These are phyloP conservation scores for Lichenostomus cassidix DNA, from an alignment of 2,113 vertebrate genomes.

Conservation along the genomic window DNA sequence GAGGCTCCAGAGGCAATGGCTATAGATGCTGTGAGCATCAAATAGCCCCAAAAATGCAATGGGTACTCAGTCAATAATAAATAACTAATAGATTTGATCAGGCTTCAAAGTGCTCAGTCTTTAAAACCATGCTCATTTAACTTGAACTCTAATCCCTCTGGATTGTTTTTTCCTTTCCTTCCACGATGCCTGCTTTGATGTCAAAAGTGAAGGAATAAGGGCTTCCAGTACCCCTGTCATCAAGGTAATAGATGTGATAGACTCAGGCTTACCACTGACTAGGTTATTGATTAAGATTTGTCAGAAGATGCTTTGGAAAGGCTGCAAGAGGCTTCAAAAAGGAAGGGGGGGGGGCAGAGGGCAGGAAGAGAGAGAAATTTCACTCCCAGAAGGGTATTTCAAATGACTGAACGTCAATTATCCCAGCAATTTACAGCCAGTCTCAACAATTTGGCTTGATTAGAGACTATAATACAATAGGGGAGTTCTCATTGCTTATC, in stretches of 20 bases:
- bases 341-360: fast-evolving
- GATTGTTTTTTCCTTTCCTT: not conserved
- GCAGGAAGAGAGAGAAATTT: not conserved
- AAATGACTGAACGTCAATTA: constrained; percentile 33
- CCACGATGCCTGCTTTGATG: not conserved
- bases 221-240: constrained; percentile 7
- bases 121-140: not conserved
- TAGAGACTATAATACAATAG: not conserved
- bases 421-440: constrained; percentile 6
- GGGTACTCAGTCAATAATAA: not conserved
- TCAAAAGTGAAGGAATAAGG: not conserved
- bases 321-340: not conserved
- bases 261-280: constrained; percentile 39
- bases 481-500: not conserved
- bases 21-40: not conserved
- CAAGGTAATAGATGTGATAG: constrained; percentile 21
- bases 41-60: not conserved
- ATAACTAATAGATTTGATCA: not conserved
- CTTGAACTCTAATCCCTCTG: constrained; percentile 1
- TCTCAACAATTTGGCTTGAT: constrained; percentile 15
- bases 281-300: constrained; percentile 41
- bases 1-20: not conserved
- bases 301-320: constrained; percentile 29
- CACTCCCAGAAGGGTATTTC: constrained; percentile 4
- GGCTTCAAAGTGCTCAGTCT: not conserved